Evolutionary conservation across 2,113 vertebrate species (phyloP).

Genomic region (Mormyrus iriodes): DNA sequence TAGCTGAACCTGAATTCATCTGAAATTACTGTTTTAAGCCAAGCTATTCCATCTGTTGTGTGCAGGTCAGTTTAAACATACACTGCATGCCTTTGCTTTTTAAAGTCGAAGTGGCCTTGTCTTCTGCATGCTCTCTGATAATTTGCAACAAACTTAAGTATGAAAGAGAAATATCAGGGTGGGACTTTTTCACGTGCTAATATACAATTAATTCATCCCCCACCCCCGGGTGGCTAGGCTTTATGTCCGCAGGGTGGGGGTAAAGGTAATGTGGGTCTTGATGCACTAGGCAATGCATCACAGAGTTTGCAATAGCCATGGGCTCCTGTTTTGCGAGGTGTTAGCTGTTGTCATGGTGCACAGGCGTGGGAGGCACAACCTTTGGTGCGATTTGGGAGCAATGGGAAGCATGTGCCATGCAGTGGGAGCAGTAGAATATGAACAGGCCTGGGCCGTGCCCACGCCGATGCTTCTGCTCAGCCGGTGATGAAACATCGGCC

Average conservation of each 20-base stretch:
- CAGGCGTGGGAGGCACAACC: constrained; percentile 31
- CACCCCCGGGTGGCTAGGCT: not conserved
- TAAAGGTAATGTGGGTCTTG: not conserved
- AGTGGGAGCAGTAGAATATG: constrained; percentile 17
- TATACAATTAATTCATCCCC: not conserved
- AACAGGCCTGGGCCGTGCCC: constrained; percentile 29
- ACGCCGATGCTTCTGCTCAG: not conserved
- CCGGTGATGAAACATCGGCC: not conserved
- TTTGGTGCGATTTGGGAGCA: constrained; percentile 27
- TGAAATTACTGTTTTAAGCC: not conserved
- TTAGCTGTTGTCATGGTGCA: not conserved
- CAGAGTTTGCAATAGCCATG: not conserved
- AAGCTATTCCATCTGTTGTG: not conserved
- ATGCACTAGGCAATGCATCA: not conserved
- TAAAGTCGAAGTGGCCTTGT: not conserved
- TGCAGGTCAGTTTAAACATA: not conserved
- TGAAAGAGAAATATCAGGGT: not conserved
- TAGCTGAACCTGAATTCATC: not conserved
- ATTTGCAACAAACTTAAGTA: not conserved
- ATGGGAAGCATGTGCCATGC: constrained; percentile 28
- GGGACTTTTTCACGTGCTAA: not conserved
- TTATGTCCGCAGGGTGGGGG: not conserved
- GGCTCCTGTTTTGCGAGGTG: not conserved
- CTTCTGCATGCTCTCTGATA: not conserved
- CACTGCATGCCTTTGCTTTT: not conserved